These are phyloP conservation scores for Sphecodes monilicornis DNA, from an alignment of 2,888 invertebrate species.

Conservation along the genomic window DNA sequence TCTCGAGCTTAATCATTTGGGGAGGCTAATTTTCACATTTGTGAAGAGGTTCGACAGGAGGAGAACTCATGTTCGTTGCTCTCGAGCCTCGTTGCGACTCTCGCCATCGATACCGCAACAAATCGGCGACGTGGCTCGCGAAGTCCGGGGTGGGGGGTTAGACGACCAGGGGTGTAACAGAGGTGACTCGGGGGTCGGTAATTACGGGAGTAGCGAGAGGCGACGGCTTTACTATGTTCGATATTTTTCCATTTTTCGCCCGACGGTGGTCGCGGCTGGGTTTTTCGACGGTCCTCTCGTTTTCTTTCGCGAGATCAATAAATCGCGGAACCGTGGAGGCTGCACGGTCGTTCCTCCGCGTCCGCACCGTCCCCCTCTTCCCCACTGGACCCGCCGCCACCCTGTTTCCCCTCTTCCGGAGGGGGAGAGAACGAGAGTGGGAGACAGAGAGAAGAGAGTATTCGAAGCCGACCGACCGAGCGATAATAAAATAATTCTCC, in stretches of 20 bases:
- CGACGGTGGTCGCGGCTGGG: slow-evolving; percentile 43
- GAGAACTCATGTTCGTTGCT: too few relatives aligned
- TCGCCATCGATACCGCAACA: slow-evolving; percentile 27
- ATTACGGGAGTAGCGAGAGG: slow-evolving; percentile 47
- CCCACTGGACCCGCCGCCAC: slow-evolving; percentile 17
- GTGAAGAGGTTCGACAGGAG: too few relatives aligned
- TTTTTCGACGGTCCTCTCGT: slow-evolving; percentile 65
- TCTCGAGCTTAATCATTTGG: too few relatives aligned
- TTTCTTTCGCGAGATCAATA: slow-evolving; percentile 71
- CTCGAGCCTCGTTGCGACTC: neutral
- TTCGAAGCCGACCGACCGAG: slow-evolving; percentile 73
- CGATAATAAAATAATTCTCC: slow-evolving; percentile 84
- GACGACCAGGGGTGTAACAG: neutral
- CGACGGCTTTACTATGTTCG: slow-evolving; percentile 50
- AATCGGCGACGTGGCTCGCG: slow-evolving; percentile 26
- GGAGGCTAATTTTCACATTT: too few relatives aligned
- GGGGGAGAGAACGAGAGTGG: neutral
- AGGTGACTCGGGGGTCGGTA: slow-evolving; percentile 23
- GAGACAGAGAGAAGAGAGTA: slow-evolving; percentile 21
- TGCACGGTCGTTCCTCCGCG: slow-evolving; percentile 62
- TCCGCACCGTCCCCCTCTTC: slow-evolving; percentile 31
- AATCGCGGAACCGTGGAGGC: slow-evolving; percentile 66
- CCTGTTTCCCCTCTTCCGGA: neutral
- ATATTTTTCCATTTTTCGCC: slow-evolving; percentile 61
- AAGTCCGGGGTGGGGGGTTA: slow-evolving; percentile 7